phyloP scores from a whole-genome alignment of 2,888 invertebrate genomes.

The Apodemia hepburni region DNA sequence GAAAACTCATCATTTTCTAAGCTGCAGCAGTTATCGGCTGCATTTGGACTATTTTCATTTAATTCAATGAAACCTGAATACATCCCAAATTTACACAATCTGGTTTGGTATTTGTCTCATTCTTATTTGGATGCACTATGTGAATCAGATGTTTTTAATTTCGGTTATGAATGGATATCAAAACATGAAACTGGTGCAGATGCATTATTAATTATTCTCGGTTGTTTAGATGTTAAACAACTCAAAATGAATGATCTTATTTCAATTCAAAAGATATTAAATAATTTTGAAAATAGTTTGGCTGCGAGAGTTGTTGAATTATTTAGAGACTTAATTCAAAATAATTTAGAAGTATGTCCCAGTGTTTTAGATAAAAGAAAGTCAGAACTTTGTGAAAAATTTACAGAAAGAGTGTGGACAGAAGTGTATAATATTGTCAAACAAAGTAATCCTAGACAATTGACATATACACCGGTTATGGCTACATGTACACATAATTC shows the following conservation, averaged over 20 bases:
- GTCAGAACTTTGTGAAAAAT: constrained; percentile 41
- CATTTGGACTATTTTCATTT: constrained; percentile 55
- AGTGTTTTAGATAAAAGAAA: constrained; percentile 37
- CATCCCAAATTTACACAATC: constrained; percentile 47
- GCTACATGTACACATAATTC: constrained; percentile 41
- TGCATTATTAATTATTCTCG: constrained; percentile 52
- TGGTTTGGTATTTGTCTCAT: constrained; percentile 68
- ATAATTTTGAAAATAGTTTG: constrained; percentile 45
- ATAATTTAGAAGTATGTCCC: constrained; percentile 35
- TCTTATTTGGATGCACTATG: constrained; percentile 49
- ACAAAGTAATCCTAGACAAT: constrained; percentile 43
- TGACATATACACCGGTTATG: constrained; percentile 44
- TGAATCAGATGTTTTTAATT: constrained; percentile 59
- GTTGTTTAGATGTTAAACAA: constrained; percentile 54
- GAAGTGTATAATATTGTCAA: constrained; percentile 48
- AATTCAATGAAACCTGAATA: constrained; percentile 50
- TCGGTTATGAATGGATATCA: constrained; percentile 59
- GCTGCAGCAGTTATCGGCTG: constrained; percentile 46
- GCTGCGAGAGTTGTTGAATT: constrained; percentile 52
- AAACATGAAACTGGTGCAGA: constrained; percentile 47
- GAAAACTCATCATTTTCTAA: constrained; percentile 46
- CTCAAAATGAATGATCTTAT: constrained; percentile 42
- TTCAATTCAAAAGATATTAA: constrained; percentile 43
- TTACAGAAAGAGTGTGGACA: constrained; percentile 51
- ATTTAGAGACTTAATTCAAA: constrained; percentile 39